Conservation (phyloP, 1,140 invertebrate species). For the Lepidurus packardi region DNA sequence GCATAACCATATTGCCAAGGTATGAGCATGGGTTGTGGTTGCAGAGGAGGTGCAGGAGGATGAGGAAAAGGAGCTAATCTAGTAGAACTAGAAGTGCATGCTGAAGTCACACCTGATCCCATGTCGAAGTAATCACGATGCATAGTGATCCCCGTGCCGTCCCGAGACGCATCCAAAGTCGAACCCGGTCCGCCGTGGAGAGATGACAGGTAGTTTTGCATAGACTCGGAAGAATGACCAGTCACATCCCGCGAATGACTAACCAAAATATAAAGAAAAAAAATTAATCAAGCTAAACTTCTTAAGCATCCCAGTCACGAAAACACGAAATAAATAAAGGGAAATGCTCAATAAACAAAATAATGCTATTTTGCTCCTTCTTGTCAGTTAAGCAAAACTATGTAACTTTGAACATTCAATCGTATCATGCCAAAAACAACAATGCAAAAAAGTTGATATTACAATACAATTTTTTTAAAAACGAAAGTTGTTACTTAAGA, state of each 20-base stretch:
- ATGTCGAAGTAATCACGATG: conserved; percentile 14
- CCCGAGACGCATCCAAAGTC: neutral
- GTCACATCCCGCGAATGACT: neutral
- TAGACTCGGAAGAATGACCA: neutral
- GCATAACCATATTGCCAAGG: conserved; percentile 21
- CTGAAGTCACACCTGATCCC: conserved; percentile 20
- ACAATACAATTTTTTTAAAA: neutral
- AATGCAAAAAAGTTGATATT: too few relatives aligned
- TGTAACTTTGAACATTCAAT: too few relatives aligned
- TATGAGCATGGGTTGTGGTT: conserved; percentile 21
- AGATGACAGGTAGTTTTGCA: neutral
- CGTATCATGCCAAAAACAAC: too few relatives aligned
- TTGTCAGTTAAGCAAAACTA: too few relatives aligned
- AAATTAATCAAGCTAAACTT: neutral
- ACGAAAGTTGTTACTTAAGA: neutral
- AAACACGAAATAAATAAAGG: too few relatives aligned
- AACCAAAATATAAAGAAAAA: neutral
- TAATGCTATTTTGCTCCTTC: too few relatives aligned
- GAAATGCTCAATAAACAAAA: too few relatives aligned
- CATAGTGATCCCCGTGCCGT: neutral
- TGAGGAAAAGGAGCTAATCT: conserved; percentile 13
- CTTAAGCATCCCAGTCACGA: too few relatives aligned
- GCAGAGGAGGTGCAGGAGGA: conserved; percentile 10
- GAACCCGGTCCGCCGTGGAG: neutral
- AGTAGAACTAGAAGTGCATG: conserved; percentile 21